A percentile compares a stretch with the other conserved stretches of the same genome.
Evolutionary conservation across 2,888 invertebrate species (phyloP).

Genomic region (Schrankia costaestrigalis): DNA sequence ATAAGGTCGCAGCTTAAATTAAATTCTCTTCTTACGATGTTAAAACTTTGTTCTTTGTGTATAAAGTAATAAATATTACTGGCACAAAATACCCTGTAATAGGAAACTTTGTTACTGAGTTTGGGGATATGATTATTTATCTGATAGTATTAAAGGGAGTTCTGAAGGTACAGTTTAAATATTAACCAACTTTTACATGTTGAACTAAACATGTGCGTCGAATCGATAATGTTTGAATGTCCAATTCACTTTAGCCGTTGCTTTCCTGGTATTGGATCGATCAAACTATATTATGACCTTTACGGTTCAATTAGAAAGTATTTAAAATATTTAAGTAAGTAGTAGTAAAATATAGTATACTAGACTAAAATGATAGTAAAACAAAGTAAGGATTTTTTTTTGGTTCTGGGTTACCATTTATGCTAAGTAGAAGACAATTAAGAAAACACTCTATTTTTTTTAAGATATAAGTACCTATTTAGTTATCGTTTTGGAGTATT

Average conservation of each 20-base stretch:
- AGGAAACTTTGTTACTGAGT: slow-evolving; percentile 18
- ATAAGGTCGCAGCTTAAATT: slow-evolving; percentile 14
- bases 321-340: slow-evolving; percentile 12
- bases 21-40: not conserved
- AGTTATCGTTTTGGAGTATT: too few species aligned
- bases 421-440: too few species aligned
- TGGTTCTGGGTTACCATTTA: too few species aligned
- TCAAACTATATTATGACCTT: slow-evolving; percentile 15
- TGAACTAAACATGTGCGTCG: slow-evolving; percentile 17
- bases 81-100: slow-evolving; percentile 24
- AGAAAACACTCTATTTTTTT: too few species aligned
- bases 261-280: slow-evolving; percentile 19
- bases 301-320: slow-evolving; percentile 13
- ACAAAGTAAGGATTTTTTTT: too few species aligned
- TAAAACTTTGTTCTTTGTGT: not conserved
- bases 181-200: slow-evolving; percentile 17
- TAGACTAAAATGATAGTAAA: too few species aligned
- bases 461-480: too few species aligned
- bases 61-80: slow-evolving; percentile 20
- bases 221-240: slow-evolving; percentile 31
- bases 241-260: slow-evolving; percentile 15
- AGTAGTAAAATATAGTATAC: not conserved
- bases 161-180: slow-evolving; percentile 13
- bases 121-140: too few species aligned
- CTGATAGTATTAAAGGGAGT: too few species aligned